Evolutionary conservation across 2,888 invertebrate genomes (phyloP).

Genomic region (Drosophila buzzatii): DNA sequence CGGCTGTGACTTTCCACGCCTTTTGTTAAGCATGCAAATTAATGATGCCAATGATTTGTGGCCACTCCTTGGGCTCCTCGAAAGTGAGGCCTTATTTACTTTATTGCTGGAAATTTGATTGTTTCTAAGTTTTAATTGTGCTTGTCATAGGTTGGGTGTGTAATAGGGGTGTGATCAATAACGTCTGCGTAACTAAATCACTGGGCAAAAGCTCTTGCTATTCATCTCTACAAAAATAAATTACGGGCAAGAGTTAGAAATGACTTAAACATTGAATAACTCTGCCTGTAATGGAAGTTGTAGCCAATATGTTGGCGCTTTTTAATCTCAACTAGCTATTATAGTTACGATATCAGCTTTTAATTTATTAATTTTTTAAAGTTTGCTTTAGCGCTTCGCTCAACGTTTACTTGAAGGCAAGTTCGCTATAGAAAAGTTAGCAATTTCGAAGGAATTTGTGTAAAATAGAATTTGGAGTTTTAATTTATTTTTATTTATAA

Average conservation of each 20-base stretch:
- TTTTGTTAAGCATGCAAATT: conserved; percentile 69
- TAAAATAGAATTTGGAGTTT: no score
- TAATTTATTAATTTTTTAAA: no score
- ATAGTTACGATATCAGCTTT: no score
- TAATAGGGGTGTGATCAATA: not conserved
- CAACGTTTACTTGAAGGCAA: no score
- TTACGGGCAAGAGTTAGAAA: not conserved
- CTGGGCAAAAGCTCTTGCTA: not conserved
- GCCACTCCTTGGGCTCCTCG: not conserved
- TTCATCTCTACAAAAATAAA: not conserved
- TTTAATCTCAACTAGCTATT: no score
- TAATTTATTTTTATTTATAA: no score
- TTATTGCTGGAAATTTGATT: conserved; percentile 50
- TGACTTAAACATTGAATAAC: not conserved
- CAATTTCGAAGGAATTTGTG: no score
- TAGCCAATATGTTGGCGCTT: no score
- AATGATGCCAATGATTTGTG: conserved; percentile 68
- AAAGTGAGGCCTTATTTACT: conserved; percentile 44
- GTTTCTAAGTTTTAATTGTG: conserved; percentile 58
- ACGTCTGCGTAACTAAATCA: not conserved
- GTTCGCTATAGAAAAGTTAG: no score
- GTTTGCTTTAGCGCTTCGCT: no score
- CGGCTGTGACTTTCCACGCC: conserved; percentile 44
- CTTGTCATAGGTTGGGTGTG: conserved; percentile 26
- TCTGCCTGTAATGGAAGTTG: not conserved